phyloP scores from a whole-genome alignment of 2,797 vertebrate species.

The Pseudochirops corinnae region DNA sequence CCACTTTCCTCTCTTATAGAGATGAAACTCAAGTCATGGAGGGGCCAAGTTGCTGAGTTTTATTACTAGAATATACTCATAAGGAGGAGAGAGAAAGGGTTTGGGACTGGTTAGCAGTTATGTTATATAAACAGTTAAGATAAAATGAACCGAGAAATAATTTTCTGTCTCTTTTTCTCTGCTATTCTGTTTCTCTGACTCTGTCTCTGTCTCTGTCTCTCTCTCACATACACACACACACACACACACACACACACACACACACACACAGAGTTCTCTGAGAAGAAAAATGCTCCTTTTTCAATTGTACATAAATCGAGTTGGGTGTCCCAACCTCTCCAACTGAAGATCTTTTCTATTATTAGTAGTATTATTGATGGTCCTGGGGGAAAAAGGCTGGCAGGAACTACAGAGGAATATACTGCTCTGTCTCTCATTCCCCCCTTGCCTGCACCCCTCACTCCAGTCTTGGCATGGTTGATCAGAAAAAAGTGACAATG shows the following conservation, averaged over 20 bases:
- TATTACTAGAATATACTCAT: not conserved
- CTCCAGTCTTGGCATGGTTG: not conserved
- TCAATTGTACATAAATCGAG: not conserved
- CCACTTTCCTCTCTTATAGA: conserved; percentile 2
- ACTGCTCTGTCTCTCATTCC: not conserved
- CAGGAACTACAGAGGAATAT: not conserved
- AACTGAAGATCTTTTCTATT: not conserved
- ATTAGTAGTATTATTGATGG: not conserved
- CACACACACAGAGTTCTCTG: not conserved
- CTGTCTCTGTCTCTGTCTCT: not conserved
- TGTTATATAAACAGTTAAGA: not conserved
- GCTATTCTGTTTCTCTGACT: not conserved
- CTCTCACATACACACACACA: no score
- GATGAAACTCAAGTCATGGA: not conserved
- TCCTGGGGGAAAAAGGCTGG: not conserved
- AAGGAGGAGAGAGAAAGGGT: not conserved
- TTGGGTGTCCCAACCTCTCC: not conserved
- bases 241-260: not conserved
- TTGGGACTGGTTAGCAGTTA: not conserved
- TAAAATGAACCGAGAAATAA: conserved; percentile 8
- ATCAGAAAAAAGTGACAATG: not conserved
- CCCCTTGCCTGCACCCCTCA: not conserved
- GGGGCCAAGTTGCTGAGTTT: not conserved
- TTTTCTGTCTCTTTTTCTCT: conserved; percentile 25
- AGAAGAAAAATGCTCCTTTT: not conserved